Base-by-base conservation (phyloP, 2,797 vertebrate species). In the Myotis planiceps region DNA sequence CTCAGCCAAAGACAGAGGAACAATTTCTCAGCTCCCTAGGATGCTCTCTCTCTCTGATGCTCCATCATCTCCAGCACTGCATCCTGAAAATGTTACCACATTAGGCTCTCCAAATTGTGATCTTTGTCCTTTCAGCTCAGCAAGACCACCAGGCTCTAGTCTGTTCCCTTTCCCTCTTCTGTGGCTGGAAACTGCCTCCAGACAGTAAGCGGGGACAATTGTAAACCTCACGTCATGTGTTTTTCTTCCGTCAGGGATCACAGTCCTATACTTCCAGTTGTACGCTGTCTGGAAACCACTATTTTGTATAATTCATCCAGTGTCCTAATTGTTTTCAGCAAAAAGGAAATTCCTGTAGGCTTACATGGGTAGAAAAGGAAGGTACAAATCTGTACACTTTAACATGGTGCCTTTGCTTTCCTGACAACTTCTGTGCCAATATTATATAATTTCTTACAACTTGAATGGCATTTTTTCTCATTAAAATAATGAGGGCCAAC, bases 371-470 rank as follows among this genome's bases (percentile, higher is more conserved):
- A 78, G 72, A 79, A 72, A 45, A 25, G 25, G 66, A 89, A 89
- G 83, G 37, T 42, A 86, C 75, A 80, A 82, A 10, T 42, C 58
- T 23, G n/a, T 25, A 82, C 45, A 83, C 51, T 90, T 51, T 58
- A 94, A 74, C 4, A 45, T n/a, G 75, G 83, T 91, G 75, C 55
- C 25, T 91, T 42, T 82, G 83, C 91, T 92, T 94, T 51, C 82
- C 71, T 96, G 80, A 83, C 79, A 86, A 92, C 47, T 63, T 97
- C 65, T 71, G 32, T 45, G 74, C 92, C 45, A 88, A 84, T 29
- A 87, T 78, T 84, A 51, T 78, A 39, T 55, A 51, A 96, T 94
- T 96, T 96, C 96, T 83, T 45, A 58, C 87, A 84, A 94, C 72
- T 94, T 47, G 76, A 93, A 74, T 39, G 84, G 78, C 34, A 34